Conservation (phyloP, 2,888 invertebrate genomes). For the Steinernema scapterisci region DNA sequence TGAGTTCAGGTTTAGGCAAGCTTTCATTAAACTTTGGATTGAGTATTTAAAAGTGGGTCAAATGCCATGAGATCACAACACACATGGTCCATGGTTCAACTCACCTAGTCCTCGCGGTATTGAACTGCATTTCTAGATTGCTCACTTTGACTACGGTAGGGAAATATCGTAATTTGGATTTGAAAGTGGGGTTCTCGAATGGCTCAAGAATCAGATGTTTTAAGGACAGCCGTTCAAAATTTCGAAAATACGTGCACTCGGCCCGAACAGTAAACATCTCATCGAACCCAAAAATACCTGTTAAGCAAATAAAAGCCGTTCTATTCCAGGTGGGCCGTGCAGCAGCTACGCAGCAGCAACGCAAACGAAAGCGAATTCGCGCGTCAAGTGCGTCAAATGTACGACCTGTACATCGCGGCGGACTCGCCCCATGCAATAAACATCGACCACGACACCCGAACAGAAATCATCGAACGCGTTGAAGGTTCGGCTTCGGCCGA, state of each 20-base stretch:
- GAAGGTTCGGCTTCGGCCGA: conserved; percentile 36
- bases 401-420: conserved; percentile 57
- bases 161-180: too few species aligned
- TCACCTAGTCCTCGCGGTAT: too few species aligned
- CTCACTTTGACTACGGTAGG: too few species aligned
- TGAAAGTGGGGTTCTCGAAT: too few species aligned
- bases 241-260: background rate
- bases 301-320: background rate
- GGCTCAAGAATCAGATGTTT: too few species aligned
- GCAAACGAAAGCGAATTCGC: conserved; percentile 47
- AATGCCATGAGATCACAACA: too few species aligned
- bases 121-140: too few species aligned
- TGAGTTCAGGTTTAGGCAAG: too few species aligned
- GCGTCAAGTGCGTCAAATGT: conserved; percentile 49
- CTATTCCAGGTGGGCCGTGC: conserved; percentile 55
- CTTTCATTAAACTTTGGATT: too few species aligned
- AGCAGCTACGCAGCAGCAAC: conserved; percentile 49
- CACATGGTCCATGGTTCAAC: too few species aligned
- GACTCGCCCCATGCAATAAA: conserved; percentile 58
- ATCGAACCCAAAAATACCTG: conserved; percentile 4
- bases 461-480: conserved; percentile 51
- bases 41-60: too few species aligned
- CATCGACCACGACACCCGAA: conserved; percentile 58
- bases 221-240: too few species aligned
- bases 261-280: background rate